Evolutionary conservation across 2,797 vertebrate species (phyloP).

Genomic region (Craterocephalus amniculus): DNA sequence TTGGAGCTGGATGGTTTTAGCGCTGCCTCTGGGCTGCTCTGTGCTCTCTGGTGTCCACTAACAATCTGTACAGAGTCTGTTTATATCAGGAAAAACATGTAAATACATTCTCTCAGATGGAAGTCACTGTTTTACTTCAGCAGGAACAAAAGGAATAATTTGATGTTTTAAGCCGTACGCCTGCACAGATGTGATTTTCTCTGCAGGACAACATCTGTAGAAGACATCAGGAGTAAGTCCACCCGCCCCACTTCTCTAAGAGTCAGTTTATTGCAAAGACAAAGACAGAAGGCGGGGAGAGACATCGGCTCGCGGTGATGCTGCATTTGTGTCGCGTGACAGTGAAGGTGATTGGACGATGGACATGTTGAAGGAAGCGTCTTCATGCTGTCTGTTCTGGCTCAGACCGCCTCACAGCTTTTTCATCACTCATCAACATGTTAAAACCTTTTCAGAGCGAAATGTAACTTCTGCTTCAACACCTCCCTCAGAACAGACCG

Average conservation of each 20-base stretch:
- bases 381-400: neutral
- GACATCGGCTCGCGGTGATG: constrained; percentile 16
- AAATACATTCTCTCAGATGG: neutral
- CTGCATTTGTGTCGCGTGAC: constrained; percentile 35
- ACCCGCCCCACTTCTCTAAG: neutral
- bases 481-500: too few relatives aligned
- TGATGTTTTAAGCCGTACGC: neutral
- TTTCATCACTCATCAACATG: neutral
- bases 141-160: neutral
- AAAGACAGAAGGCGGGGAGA: constrained; percentile 4
- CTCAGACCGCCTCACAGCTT: neutral
- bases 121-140: neutral
- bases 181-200: neutral
- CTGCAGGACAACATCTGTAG: neutral
- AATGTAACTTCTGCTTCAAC: neutral
- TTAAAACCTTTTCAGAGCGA: neutral
- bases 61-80: neutral
- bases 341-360: neutral
- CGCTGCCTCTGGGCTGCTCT: too few relatives aligned
- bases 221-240: constrained; percentile 5
- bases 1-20: neutral
- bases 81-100: neutral
- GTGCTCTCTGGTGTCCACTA: neutral
- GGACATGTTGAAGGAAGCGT: neutral
- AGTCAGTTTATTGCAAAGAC: constrained; percentile 32